Percentiles rank a stretch among this genome's conserved stretches.
These are phyloP conservation scores for Coryphaenoides rupestris DNA, from an alignment of 2,113 vertebrate species.

Conservation along the genomic window DNA sequence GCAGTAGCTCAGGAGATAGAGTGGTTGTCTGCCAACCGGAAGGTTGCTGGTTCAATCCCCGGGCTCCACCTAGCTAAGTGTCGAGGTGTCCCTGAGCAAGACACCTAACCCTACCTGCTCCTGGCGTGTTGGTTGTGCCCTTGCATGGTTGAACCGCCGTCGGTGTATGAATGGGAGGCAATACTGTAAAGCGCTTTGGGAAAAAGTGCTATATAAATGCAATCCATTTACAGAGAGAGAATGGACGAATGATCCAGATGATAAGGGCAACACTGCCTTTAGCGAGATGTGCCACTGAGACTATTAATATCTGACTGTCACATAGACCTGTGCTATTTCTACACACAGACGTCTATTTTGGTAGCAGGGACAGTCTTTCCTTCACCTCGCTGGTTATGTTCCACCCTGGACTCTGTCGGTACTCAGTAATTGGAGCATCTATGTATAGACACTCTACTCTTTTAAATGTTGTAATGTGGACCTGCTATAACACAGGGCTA, in stretches of 20 bases:
- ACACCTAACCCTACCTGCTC: no score
- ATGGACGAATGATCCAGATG: conserved; percentile 7
- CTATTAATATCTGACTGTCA: conserved; percentile 30
- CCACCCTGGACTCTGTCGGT: conserved; percentile 11
- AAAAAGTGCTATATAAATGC: no score
- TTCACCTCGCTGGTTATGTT: conserved; percentile 16
- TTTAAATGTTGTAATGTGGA: neutral
- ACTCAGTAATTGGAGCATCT: conserved; percentile 28
- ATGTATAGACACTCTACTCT: conserved; percentile 17
- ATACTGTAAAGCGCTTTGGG: no score
- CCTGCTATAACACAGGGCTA: neutral
- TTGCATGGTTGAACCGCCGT: no score
- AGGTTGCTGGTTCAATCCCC: no score
- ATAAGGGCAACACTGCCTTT: conserved; percentile 19
- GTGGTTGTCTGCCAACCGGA: no score
- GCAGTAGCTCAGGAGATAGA: no score
- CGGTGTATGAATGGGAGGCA: no score
- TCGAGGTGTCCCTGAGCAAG: no score
- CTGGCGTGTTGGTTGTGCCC: no score
- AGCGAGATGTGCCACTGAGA: conserved; percentile 27
- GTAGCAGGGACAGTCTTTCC: conserved; percentile 27
- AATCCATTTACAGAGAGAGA: neutral
- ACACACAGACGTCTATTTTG: conserved; percentile 25
- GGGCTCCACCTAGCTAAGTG: no score
- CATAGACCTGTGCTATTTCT: conserved; percentile 29